These are phyloP conservation scores for Lycaena phlaeas DNA, from an alignment of 2,888 invertebrate genomes.

Conservation along the genomic window DNA sequence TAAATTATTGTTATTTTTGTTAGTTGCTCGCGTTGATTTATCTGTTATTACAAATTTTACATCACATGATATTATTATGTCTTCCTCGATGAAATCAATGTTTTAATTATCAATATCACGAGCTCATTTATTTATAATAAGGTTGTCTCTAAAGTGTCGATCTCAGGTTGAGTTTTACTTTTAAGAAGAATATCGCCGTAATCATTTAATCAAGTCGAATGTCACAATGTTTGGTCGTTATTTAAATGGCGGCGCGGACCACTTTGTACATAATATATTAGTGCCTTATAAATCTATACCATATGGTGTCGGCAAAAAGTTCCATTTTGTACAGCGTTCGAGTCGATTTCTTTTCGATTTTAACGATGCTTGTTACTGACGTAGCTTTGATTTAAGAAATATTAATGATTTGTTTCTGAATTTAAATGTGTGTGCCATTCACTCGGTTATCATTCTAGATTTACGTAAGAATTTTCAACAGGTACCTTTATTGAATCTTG, in stretches of 20 bases:
- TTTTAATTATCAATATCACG: slow-evolving; percentile 46
- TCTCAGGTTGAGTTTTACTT: slow-evolving; percentile 71
- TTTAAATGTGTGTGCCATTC: slow-evolving; percentile 66
- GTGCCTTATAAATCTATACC: slow-evolving; percentile 57
- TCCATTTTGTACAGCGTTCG: slow-evolving; percentile 26
- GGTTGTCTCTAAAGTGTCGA: slow-evolving; percentile 66
- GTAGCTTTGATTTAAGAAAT: slow-evolving; percentile 26
- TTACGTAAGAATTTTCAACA: slow-evolving; percentile 64
- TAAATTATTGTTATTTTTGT: slow-evolving; percentile 8
- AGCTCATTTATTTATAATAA: slow-evolving; percentile 50
- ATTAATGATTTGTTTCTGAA: slow-evolving; percentile 43
- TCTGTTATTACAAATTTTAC: slow-evolving; percentile 3
- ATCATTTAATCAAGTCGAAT: slow-evolving; percentile 40
- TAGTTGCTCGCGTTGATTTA: slow-evolving; percentile 7
- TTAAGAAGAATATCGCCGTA: slow-evolving; percentile 61
- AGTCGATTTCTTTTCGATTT: slow-evolving; percentile 25
- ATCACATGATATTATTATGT: slow-evolving; percentile 11
- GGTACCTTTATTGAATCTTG: slow-evolving; percentile 70
- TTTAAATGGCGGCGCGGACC: slow-evolving; percentile 34
- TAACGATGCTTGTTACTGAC: slow-evolving; percentile 24
- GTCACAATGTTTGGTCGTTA: slow-evolving; percentile 49
- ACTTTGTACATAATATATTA: slow-evolving; percentile 58
- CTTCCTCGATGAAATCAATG: slow-evolving; percentile 33
- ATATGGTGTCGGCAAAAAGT: slow-evolving; percentile 47
- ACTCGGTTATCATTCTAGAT: slow-evolving; percentile 63